These are phyloP conservation scores for Oncopodura yosiiana DNA, from an alignment of 1,140 invertebrate species.

Conservation along the genomic window DNA sequence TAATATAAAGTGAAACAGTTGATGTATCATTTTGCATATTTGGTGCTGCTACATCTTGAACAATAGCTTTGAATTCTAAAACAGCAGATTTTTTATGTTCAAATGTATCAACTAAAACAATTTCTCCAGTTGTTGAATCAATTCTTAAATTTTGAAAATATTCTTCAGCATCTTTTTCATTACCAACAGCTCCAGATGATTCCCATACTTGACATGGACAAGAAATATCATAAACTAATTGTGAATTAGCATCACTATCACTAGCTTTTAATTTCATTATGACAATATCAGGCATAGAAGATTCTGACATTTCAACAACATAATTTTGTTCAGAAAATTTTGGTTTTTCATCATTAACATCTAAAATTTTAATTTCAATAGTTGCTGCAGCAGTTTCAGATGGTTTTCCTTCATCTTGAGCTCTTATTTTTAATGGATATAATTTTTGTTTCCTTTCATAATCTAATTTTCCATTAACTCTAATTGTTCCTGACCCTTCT, in stretches of 20 bases:
- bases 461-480: slow-evolving; percentile 36
- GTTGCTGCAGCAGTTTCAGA: slow-evolving; percentile 61
- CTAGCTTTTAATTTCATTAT: slow-evolving; percentile 54
- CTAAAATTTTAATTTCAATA: slow-evolving; percentile 58
- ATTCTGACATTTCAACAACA: slow-evolving; percentile 50
- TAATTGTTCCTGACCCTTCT: slow-evolving; percentile 38
- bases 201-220: slow-evolving; percentile 60
- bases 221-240: slow-evolving; percentile 56
- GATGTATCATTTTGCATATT: slow-evolving; percentile 49
- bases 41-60: slow-evolving; percentile 58
- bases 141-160: slow-evolving; percentile 60
- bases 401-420: slow-evolving; percentile 33
- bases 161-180: slow-evolving; percentile 50
- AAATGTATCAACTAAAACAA: slow-evolving; percentile 56
- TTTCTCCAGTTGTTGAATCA: slow-evolving; percentile 56
- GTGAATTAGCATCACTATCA: slow-evolving; percentile 59
- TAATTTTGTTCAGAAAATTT: slow-evolving; percentile 55
- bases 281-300: slow-evolving; percentile 30
- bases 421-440: slow-evolving; percentile 27
- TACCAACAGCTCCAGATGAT: slow-evolving; percentile 60
- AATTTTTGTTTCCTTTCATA: slow-evolving; percentile 24
- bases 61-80: slow-evolving; percentile 64
- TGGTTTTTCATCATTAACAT: slow-evolving; percentile 75
- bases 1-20: slow-evolving; percentile 67
- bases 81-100: slow-evolving; percentile 70